These are phyloP conservation scores for Parnassius glacialis DNA, from an alignment of 2,888 invertebrate genomes.

Conservation along the genomic window DNA sequence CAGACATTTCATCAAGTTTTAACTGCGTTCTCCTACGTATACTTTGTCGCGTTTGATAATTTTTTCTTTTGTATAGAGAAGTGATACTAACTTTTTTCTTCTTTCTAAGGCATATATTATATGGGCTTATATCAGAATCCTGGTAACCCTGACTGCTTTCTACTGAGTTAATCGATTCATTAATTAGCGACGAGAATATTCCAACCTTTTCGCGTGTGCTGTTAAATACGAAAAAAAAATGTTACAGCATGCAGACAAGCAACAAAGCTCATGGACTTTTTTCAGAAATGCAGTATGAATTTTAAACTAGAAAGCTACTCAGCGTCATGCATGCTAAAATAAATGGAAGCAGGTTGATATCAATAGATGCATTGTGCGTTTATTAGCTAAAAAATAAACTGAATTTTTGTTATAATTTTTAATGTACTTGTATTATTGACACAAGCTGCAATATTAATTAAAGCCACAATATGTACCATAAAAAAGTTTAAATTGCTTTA, in stretches of 20 bases:
- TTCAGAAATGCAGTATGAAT: not conserved
- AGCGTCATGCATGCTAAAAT: conserved; percentile 29
- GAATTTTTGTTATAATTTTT: too few relatives aligned
- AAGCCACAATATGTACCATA: too few relatives aligned
- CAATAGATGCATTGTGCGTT: too few relatives aligned
- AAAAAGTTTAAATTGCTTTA: too few relatives aligned
- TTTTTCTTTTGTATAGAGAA: conserved; percentile 11
- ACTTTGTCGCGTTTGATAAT: conserved; percentile 2
- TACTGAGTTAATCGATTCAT: conserved; percentile 39
- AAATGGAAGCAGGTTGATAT: conserved; percentile 68
- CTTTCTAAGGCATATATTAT: conserved; percentile 37
- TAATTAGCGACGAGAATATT: conserved; percentile 40
- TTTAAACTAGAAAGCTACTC: conserved; percentile 28
- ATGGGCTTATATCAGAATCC: conserved; percentile 59
- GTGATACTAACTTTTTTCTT: conserved; percentile 42
- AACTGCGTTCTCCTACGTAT: conserved; percentile 12
- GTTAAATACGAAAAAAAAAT: conserved; percentile 38
- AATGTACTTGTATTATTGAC: too few relatives aligned
- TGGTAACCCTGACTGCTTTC: conserved; percentile 66
- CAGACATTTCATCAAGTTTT: conserved; percentile 41
- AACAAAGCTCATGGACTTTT: conserved; percentile 34
- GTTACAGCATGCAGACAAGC: conserved; percentile 28
- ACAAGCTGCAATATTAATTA: too few relatives aligned
- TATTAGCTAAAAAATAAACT: too few relatives aligned
- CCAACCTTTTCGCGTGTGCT: conserved; percentile 40